Evolutionary conservation across 2,888 invertebrate genomes (phyloP), one percentile per base, ranked within the genome.

Genomic region (Empis livida): DNA sequence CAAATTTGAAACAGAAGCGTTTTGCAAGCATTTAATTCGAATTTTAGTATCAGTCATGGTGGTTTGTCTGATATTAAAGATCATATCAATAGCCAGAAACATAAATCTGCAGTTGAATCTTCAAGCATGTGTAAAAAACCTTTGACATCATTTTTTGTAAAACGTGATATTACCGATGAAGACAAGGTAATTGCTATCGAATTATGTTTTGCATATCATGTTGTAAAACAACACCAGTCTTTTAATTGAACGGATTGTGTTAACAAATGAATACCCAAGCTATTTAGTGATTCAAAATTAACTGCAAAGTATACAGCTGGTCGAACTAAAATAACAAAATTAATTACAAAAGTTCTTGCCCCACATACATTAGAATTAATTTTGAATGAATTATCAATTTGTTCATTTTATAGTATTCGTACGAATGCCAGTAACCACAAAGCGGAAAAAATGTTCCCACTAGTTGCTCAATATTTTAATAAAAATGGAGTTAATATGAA

Each of bases 101-200:
- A 43, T 17, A 43, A 43, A 43, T 16, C 43, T 43, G 32, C 15
- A 11, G 43, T 43, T 32, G 32, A 16, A 31, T 43, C 43, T 32
- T 32, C 32, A 15, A 35, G 13, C 5, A 16, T 31, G 31, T 13
- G 3, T 5, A 15, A 43, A 17, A 13, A 31, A 16, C n/a, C n/a
- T n/a, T 43, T 43, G 32, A 43, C 32, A 43, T 15, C 15, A 32
- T 43, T 43, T 43, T 43, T 43, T 32, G 43, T 43, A 43, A 43
- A 43, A 43, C 43, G 35, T 32, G 43, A 43, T 20, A 43, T 35
- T 20, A 43, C 35, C 17, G 35, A 43, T 17, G 35, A 43, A 32
- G 15, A 43, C 13, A 35, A 43, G 35, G 32, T 43, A 43, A 35
- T 43, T 35, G 43, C 43, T 20, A 43, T 13, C 20, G 43, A 32